Conservation (phyloP, 2,888 invertebrate species). For the Euproctis similis region DNA sequence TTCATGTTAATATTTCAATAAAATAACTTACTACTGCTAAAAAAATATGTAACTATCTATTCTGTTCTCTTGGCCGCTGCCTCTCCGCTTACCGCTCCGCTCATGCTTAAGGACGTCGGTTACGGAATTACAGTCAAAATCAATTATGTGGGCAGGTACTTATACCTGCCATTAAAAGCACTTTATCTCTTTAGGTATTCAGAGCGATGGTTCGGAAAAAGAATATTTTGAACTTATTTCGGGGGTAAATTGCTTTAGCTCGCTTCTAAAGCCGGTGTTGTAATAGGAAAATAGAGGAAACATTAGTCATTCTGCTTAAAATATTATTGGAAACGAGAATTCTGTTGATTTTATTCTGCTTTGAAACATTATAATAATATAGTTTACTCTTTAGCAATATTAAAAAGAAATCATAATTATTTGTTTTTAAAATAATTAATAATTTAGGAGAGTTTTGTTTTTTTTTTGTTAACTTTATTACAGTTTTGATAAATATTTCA, state of each 20-base stretch:
- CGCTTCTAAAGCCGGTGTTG: conserved; percentile 4
- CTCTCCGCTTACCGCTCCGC: conserved; percentile 20
- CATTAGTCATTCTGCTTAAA: background rate
- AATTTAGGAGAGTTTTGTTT: too few species aligned
- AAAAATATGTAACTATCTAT: too few species aligned
- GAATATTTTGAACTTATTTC: conserved; percentile 19
- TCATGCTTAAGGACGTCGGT: conserved; percentile 19
- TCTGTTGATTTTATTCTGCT: conserved; percentile 1
- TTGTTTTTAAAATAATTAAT: too few species aligned
- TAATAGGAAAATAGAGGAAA: conserved; percentile 6
- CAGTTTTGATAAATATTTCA: too few species aligned
- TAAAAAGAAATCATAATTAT: too few species aligned
- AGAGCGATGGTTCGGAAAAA: conserved; percentile 21
- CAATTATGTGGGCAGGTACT: conserved; percentile 29
- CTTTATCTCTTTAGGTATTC: conserved; percentile 29
- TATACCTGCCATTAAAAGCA: conserved; percentile 32
- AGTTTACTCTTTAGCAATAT: too few species aligned
- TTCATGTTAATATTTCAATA: too few species aligned
- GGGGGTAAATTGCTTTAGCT: conserved; percentile 16
- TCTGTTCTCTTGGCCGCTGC: too few species aligned
- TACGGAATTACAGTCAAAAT: conserved; percentile 31
- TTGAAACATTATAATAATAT: background rate
- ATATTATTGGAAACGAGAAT: background rate
- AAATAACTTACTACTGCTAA: too few species aligned
- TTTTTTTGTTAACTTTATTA: too few species aligned